phyloP scores from a whole-genome alignment of 2,888 invertebrate species.

The Drosophila borealis region DNA sequence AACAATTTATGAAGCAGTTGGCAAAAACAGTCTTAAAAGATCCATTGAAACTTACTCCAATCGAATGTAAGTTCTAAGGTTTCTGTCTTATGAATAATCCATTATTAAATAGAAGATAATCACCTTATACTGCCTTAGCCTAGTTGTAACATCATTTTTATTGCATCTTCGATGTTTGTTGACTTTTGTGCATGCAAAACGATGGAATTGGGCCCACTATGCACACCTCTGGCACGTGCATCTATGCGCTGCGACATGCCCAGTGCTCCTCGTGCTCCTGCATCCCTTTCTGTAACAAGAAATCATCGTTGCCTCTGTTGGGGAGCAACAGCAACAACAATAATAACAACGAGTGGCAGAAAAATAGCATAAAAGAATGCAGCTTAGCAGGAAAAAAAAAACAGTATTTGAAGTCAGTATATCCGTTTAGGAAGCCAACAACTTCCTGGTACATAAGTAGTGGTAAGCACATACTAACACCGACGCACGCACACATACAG shows the following conservation, averaged over 20 bases:
- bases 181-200: neutral
- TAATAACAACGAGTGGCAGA: constrained; percentile 28
- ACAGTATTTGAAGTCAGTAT: constrained; percentile 72
- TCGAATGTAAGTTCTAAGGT: no score
- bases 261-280: neutral
- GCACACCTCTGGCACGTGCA: constrained; percentile 50
- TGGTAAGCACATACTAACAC: constrained; percentile 51
- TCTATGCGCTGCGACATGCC: constrained; percentile 19
- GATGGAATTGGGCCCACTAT: constrained; percentile 16
- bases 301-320: constrained; percentile 30
- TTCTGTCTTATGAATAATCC: no score
- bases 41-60: no score
- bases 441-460: constrained; percentile 71
- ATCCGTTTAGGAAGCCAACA: constrained; percentile 79
- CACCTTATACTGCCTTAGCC: no score
- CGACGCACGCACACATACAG: constrained; percentile 24
- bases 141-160: neutral
- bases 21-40: no score
- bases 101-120: no score
- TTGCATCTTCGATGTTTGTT: neutral
- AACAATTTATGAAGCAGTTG: no score
- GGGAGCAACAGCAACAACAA: constrained; percentile 34
- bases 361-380: constrained; percentile 46
- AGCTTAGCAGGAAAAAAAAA: constrained; percentile 43
- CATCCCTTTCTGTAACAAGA: constrained; percentile 13